A percentile compares a stretch with the other conserved stretches of the same genome.
These are phyloP conservation scores for Etia nguti DNA, from an alignment of 2,113 vertebrate species.

Conservation along the genomic window DNA sequence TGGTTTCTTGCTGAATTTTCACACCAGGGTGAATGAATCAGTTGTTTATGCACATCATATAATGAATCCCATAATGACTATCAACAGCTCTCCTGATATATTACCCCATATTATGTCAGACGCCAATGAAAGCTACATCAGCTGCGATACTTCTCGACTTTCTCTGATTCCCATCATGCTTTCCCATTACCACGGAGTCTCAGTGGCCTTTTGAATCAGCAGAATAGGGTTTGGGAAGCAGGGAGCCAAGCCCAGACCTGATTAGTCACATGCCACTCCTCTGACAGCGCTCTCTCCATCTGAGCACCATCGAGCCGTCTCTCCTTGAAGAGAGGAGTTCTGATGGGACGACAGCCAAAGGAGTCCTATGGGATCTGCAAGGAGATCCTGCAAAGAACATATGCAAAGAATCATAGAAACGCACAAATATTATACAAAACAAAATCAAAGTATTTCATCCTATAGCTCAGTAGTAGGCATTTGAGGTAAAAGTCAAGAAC, in stretches of 20 bases:
- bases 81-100: conserved; percentile 39
- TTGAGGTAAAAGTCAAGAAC: neutral
- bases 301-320: conserved; percentile 52
- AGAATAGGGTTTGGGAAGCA: conserved; percentile 46
- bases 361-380: conserved; percentile 38
- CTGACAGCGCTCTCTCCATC: conserved; percentile 53
- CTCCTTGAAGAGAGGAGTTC: conserved; percentile 42
- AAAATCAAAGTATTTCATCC: neutral
- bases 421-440: neutral
- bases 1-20: conserved; percentile 20
- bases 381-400: conserved; percentile 4
- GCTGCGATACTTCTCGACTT: conserved; percentile 24
- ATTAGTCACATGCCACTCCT: conserved; percentile 65
- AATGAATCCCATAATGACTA: conserved; percentile 37
- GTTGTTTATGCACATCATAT: conserved; percentile 31
- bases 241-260: conserved; percentile 52
- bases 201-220: conserved; percentile 66
- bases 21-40: conserved; percentile 39
- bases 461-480: neutral
- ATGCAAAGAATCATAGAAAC: conserved; percentile 6
- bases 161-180: conserved; percentile 44
- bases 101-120: conserved; percentile 43
- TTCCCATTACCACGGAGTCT: conserved; percentile 33
- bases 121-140: conserved; percentile 43
- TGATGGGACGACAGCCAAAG: conserved; percentile 49